These are phyloP conservation scores for Leptobrachium ailaonicum DNA, from an alignment of 2,113 vertebrate species.

Conservation along the genomic window DNA sequence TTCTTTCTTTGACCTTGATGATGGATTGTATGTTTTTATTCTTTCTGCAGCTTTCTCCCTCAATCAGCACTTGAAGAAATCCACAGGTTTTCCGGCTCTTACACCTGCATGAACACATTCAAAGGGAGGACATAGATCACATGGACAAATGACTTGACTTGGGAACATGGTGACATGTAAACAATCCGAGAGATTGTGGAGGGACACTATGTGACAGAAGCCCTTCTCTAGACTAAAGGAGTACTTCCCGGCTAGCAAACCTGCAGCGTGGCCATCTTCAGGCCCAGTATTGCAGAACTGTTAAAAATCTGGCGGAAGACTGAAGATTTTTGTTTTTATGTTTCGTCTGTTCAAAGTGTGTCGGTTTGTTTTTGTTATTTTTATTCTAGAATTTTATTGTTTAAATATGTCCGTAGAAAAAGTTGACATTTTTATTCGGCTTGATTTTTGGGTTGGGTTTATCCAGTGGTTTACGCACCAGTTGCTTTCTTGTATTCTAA, in stretches of 20 bases:
- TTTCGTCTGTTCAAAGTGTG: constrained; percentile 18
- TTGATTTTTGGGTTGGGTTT: not conserved
- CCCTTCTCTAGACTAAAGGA: constrained; percentile 51
- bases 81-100: constrained; percentile 91
- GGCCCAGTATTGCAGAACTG: constrained; percentile 54
- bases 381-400: constrained; percentile 62
- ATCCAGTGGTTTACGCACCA: constrained; percentile 1
- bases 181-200: constrained; percentile 54
- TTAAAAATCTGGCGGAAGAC: constrained; percentile 58
- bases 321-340: constrained; percentile 56
- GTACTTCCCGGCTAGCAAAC: constrained; percentile 57
- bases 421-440: constrained; percentile 52
- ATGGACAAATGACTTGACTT: constrained; percentile 15
- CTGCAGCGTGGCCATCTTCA: constrained; percentile 66
- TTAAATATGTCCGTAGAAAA: constrained; percentile 55
- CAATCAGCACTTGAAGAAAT: constrained; percentile 95
- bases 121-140: constrained; percentile 86
- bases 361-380: constrained; percentile 6
- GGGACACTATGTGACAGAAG: constrained; percentile 50
- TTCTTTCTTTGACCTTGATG: not conserved
- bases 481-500: constrained; percentile 4
- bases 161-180: constrained; percentile 37
- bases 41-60: constrained; percentile 82
- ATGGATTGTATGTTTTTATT: constrained; percentile 17
- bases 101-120: constrained; percentile 98